Conservation (phyloP, 2,113 vertebrate genomes). For the Picathartes gymnocephalus region DNA sequence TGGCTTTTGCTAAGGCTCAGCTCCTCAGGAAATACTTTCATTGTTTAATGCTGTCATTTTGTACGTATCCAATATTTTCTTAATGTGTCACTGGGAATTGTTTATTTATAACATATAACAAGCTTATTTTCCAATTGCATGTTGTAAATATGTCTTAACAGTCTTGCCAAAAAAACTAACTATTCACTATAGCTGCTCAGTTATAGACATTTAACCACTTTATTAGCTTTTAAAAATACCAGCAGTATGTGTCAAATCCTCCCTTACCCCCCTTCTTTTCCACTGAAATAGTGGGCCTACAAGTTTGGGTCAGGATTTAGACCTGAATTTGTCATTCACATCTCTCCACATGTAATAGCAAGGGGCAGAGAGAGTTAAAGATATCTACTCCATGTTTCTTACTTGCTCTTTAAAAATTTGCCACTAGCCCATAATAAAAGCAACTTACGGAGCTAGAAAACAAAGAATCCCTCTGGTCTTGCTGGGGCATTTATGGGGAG, state of each 20-base stretch:
- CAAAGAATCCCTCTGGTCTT: neutral
- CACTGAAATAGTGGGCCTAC: neutral
- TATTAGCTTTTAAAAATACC: slow-evolving; percentile 47
- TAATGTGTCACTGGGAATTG: slow-evolving; percentile 55
- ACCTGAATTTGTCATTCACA: neutral
- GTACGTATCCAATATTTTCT: slow-evolving; percentile 64
- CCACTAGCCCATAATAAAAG: neutral
- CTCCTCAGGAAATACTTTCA: slow-evolving; percentile 65
- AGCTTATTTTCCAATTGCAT: slow-evolving; percentile 55
- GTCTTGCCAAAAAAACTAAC: slow-evolving; percentile 17
- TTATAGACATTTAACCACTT: slow-evolving; percentile 8
- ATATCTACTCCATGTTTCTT: neutral
- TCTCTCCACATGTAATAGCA: neutral
- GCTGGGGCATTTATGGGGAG: neutral
- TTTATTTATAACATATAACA: slow-evolving; percentile 68
- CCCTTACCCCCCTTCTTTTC: neutral
- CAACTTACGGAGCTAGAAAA: neutral
- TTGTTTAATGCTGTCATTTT: slow-evolving; percentile 67
- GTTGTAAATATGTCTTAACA: slow-evolving; percentile 42
- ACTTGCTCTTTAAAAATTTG: neutral
- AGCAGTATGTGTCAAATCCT: slow-evolving; percentile 24
- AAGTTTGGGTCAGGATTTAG: neutral
- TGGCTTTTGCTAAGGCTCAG: slow-evolving; percentile 56
- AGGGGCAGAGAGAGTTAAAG: neutral
- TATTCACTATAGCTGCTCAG: neutral